Percentiles rank a stretch among this genome's conserved stretches.
Conservation (phyloP, 1,140 invertebrate genomes). For the Drosophila nannoptera region DNA sequence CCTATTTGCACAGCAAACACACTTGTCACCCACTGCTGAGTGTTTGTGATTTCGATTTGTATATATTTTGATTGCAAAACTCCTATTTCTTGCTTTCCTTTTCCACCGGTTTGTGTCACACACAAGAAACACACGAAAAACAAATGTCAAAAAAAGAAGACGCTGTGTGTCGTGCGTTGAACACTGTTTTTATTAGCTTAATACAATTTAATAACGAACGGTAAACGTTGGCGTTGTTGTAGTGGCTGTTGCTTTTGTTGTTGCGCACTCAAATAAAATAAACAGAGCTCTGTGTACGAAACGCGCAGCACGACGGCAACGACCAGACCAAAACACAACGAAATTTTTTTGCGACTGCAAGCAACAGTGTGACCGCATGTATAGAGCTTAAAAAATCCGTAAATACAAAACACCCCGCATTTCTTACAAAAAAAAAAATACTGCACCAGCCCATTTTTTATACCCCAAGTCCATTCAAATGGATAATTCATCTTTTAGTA, state of each 20-base stretch:
- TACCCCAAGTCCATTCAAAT: too few species aligned
- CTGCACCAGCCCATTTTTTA: neutral
- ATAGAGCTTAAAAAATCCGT: neutral
- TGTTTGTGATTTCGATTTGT: conserved; percentile 1
- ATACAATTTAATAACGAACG: conserved; percentile 33
- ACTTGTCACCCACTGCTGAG: conserved; percentile 33
- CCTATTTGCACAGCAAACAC: conserved; percentile 24
- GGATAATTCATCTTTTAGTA: too few species aligned
- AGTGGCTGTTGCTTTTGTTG: conserved; percentile 13
- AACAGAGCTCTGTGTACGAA: conserved; percentile 28
- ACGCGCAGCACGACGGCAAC: conserved; percentile 40
- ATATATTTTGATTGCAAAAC: conserved; percentile 9
- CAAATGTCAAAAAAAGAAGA: conserved; percentile 13
- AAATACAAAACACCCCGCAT: neutral
- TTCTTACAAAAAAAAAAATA: conserved; percentile 1
- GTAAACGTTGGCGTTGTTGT: conserved; percentile 1
- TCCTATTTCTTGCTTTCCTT: conserved; percentile 11
- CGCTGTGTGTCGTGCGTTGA: conserved; percentile 10
- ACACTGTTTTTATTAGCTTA: conserved; percentile 26
- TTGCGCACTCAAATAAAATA: conserved; percentile 34
- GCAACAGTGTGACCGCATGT: conserved; percentile 20
- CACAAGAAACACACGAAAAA: conserved; percentile 26
- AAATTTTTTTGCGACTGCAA: conserved; percentile 37
- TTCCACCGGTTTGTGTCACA: neutral
- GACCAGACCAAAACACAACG: conserved; percentile 44